Base-by-base conservation (phyloP, 2,888 invertebrate species). In the Hermodice carunculata region DNA sequence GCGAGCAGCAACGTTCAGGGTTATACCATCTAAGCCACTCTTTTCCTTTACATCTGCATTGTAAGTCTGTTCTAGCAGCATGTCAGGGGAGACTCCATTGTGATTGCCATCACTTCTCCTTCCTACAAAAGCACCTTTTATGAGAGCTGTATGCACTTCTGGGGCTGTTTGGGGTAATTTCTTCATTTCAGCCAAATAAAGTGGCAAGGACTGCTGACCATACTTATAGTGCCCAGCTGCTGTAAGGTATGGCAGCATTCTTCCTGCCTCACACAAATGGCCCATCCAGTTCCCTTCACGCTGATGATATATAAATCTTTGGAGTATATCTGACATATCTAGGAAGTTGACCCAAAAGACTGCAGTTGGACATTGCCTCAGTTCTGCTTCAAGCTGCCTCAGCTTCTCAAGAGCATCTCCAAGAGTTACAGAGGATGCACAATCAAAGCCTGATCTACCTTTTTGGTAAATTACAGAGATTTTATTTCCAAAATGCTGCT, bases 11-110 rank as follows among this genome's bases (percentile, higher is more conserved):
- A 19, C 8, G n/a, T 63, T 63, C 22, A 58, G 1, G 4, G 57
- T 59, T n/a, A 63, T 63, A 26, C 63, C 58, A 57, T 57, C 49
- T 31, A 57, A 31, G 17, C 63, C 63, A 29, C 57, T 58, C 29
- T 34, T 51, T 29, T 58, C 58, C 32, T 63, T 63, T 6, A 51
- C 63, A 44, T 63, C 63, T 6, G 63, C 63, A 58, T 63, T 63
- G 37, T 57, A 48, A 5, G 58, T 63, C 28, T 63, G 58, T 5
- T 63, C 57, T 19, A 63, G 32, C 4, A 58, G 58, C 63, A 63
- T 63, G 57, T 63, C 63, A 26, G 63, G 63, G 17, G 63, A 63
- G 1, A 63, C 58, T 3, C 49, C 58, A 58, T 63, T 63, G 49
- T 58, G 63, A 40, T 3, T 26, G 11, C 63, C 63, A 49, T 57